A percentile compares a stretch with the other conserved stretches of the same genome.
Evolutionary conservation across 2,888 invertebrate genomes (phyloP).

Genomic region (Erebia aethiops): DNA sequence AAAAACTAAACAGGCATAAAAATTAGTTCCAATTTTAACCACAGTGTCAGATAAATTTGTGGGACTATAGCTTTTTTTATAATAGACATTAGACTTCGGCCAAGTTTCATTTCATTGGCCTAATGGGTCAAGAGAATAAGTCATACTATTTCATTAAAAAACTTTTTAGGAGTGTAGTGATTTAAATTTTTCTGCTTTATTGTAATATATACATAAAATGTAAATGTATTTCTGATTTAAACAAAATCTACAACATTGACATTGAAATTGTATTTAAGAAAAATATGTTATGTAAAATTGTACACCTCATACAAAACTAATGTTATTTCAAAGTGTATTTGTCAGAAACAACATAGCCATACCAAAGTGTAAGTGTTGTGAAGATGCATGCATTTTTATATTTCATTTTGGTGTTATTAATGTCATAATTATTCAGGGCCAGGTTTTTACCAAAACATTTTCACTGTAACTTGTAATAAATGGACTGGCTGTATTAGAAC

Average conservation of each 20-base stretch:
- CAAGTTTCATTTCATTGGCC: no score
- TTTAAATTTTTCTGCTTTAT: conserved; percentile 25
- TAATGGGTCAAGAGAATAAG: no score
- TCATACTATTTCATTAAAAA: no score
- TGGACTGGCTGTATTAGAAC: neutral
- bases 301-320: neutral
- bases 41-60: no score
- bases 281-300: neutral
- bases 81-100: no score
- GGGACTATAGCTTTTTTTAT: no score
- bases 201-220: conserved; percentile 11
- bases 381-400: conserved; percentile 46
- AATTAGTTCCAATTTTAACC: no score
- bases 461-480: neutral
- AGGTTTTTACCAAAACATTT: neutral
- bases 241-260: neutral
- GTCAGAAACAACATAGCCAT: conserved; percentile 47
- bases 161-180: neutral
- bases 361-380: conserved; percentile 49
- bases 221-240: conserved; percentile 14
- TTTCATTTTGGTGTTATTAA: conserved; percentile 35
- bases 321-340: conserved; percentile 42
- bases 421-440: conserved; percentile 54
- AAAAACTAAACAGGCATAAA: no score
- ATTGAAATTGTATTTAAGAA: neutral